Conservation (phyloP, 30 jellyfish, hydroid and myxozoan species). For the Mastigias papua region DNA sequence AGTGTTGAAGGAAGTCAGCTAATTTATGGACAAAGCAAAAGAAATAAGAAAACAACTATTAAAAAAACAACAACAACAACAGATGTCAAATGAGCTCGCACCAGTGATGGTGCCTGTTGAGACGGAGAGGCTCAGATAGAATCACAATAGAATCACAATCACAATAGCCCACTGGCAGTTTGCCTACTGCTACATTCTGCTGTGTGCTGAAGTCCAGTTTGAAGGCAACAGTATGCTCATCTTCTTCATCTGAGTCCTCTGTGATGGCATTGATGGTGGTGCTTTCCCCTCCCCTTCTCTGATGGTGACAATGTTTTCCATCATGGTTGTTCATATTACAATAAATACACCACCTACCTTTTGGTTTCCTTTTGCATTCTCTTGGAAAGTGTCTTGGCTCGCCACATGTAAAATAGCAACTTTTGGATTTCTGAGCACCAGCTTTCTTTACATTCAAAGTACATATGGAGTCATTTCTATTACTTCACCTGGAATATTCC, state of each 20-base stretch:
- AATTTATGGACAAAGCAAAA: too few species aligned
- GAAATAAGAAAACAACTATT: too few species aligned
- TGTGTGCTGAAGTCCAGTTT: background rate
- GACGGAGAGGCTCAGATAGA: too few species aligned
- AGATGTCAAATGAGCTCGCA: too few species aligned
- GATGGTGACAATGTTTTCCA: background rate
- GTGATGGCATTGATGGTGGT: background rate
- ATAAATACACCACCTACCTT: constrained; percentile 6
- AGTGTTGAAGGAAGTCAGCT: too few species aligned
- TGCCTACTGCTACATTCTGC: constrained; percentile 2
- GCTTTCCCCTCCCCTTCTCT: background rate
- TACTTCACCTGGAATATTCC: constrained; percentile 4
- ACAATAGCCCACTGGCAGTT: constrained; percentile 13
- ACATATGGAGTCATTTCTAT: background rate
- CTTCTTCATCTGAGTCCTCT: constrained; percentile 4
- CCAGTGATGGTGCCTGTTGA: too few species aligned
- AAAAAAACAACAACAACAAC: too few species aligned
- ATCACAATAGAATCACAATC: too few species aligned
- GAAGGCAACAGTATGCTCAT: constrained; percentile 9
- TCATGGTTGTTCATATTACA: background rate
- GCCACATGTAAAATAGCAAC: background rate
- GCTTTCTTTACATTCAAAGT: background rate
- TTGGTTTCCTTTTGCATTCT: constrained; percentile 11
- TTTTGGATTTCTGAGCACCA: background rate
- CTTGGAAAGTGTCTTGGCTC: background rate